Evolutionary conservation across 1,140 invertebrate genomes (phyloP).

Genomic region (Kradibia gibbosae): DNA sequence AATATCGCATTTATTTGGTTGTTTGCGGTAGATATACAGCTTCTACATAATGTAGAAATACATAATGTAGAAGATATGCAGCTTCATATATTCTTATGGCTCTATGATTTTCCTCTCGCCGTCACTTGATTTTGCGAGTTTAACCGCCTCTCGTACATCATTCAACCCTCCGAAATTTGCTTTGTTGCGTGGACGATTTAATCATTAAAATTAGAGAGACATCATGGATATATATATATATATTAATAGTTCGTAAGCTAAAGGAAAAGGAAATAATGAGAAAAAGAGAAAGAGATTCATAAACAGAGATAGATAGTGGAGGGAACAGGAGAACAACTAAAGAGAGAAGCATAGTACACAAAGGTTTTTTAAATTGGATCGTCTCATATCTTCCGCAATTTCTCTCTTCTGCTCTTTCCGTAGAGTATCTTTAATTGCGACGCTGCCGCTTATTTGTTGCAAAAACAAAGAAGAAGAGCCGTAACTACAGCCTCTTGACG

Average conservation of each 20-base stretch:
- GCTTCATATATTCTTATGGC: no score
- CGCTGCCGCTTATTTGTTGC: neutral
- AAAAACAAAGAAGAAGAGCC: neutral
- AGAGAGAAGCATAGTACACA: neutral
- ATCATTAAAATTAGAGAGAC: constrained; percentile 50
- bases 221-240: neutral
- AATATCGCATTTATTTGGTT: constrained; percentile 61
- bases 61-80: no score
- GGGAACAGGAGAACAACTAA: neutral
- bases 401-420: neutral
- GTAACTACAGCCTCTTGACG: constrained; percentile 1
- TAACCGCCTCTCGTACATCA: neutral
- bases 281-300: no score
- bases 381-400: neutral
- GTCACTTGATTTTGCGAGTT: neutral
- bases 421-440: constrained; percentile 3
- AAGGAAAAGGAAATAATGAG: no score
- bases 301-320: no score
- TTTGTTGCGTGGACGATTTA: constrained; percentile 53
- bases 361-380: constrained; percentile 21
- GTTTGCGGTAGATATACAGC: constrained; percentile 28
- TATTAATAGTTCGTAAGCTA: neutral
- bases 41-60: constrained; percentile 46
- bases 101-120: neutral
- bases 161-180: neutral